Base-by-base conservation (phyloP, 2,888 invertebrate genomes). In the Melinaea menophilus region DNA sequence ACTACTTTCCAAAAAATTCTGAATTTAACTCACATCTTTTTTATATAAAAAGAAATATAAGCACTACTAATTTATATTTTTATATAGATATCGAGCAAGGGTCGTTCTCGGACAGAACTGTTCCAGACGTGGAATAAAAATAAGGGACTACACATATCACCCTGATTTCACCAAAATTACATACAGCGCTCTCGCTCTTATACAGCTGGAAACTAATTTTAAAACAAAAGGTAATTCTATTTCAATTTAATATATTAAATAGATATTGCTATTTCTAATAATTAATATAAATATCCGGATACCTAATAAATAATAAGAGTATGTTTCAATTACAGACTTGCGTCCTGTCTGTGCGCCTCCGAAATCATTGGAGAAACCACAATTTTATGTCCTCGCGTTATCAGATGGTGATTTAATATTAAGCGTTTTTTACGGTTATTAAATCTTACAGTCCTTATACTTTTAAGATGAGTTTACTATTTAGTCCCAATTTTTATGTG, bases 311-410 rank as follows among this genome's bases (percentile, higher is more conserved):
- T 63, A 62, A 62, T 68, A 61, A 59, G 56, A 35, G 61, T 65
- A 67, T 63, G 57, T 64, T 63, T 69, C 55, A 62, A 64, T 73
- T 59, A 31, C 69, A 75, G 74, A 69, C n/a, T 64, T 73, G 33
- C 67, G 67, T 4, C 79, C 80, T 3, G 79, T 82, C 57, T 81
- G 81, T 56, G 66, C 72, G 3, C 81, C 81, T 31, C 76, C 79
- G 5, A 56, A 55, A 11, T 54, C 51, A 13, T 61, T 72, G 55
- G 55, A 65, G 22, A 64, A 72, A 22, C 68, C 75, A 11, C 62
- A 67, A 34, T 66, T 76, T 55, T 75, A 71, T 63, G 72, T 72
- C 2, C 69, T 76, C 63, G 62, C 72, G 7, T 62, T 72, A 5
- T 58, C 73, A 22, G 67, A 74, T 59, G 73, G 77, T 77, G 71